Percentiles rank a stretch among this genome's conserved stretches.
Conservation (phyloP, 2,888 invertebrate genomes). For the Dilophus febrilis region DNA sequence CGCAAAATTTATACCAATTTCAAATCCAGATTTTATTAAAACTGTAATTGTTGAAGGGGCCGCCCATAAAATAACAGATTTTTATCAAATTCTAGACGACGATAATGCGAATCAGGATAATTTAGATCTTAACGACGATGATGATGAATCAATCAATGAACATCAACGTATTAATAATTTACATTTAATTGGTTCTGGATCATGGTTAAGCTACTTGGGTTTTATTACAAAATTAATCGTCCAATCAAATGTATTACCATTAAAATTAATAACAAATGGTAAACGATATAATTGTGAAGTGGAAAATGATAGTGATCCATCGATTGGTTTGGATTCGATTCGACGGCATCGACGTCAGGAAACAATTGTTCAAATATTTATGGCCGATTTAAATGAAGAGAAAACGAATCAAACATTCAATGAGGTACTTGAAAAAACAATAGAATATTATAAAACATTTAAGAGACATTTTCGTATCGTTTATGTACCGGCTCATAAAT, state of each 20-base stretch:
- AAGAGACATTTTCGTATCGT: conserved; percentile 50
- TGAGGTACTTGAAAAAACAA: conserved; percentile 33
- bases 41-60: conserved; percentile 56
- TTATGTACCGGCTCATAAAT: conserved; percentile 39
- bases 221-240: conserved; percentile 51
- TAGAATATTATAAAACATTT: conserved; percentile 43
- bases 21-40: conserved; percentile 62
- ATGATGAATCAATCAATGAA: too few relatives aligned
- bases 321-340: conserved; percentile 8
- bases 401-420: conserved; percentile 38
- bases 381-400: conserved; percentile 32
- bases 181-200: conserved; percentile 60
- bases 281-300: conserved; percentile 38
- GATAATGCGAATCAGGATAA: too few relatives aligned
- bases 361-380: conserved; percentile 49
- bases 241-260: conserved; percentile 42
- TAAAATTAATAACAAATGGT: conserved; percentile 52
- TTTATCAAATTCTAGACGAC: too few relatives aligned
- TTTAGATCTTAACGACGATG: too few relatives aligned
- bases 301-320: conserved; percentile 3
- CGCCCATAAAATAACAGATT: conserved; percentile 18
- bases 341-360: conserved; percentile 35
- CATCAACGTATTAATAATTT: conserved; percentile 32
- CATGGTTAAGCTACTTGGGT: conserved; percentile 54
- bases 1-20: conserved; percentile 42